Evolutionary conservation across 2,113 vertebrate genomes (phyloP).

Genomic region (Rhinolophus sinicus): DNA sequence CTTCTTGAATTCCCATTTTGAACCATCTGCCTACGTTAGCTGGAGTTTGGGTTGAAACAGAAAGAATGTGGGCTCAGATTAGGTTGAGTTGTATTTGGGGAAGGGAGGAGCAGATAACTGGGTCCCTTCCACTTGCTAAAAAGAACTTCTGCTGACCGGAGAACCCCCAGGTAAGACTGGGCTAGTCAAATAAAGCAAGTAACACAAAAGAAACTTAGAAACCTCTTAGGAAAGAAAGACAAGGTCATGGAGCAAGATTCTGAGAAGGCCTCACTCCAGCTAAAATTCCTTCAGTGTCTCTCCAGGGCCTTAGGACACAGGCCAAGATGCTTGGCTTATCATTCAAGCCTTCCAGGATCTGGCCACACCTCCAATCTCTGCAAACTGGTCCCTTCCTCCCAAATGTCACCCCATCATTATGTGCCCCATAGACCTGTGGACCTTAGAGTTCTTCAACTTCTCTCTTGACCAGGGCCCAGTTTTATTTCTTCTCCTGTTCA

Average conservation of each 20-base stretch:
- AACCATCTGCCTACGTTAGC: conserved; percentile 57
- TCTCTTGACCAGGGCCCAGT: neutral
- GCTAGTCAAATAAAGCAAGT: neutral
- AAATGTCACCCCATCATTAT: neutral
- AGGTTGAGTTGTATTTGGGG: conserved; percentile 2
- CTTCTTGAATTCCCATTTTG: conserved; percentile 32
- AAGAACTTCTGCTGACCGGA: neutral
- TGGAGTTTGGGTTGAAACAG: conserved; percentile 52
- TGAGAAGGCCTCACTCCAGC: neutral
- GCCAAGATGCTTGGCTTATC: neutral
- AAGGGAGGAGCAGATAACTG: neutral
- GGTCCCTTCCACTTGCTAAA: neutral
- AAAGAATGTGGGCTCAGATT: neutral
- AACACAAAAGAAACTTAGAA: conserved; percentile 1
- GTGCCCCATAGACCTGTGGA: neutral
- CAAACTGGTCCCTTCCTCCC: neutral
- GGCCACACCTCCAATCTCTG: neutral
- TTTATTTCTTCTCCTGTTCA: neutral
- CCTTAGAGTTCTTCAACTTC: neutral
- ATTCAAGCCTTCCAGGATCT: neutral
- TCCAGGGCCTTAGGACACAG: neutral
- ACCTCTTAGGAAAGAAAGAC: neutral
- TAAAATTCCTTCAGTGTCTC: conserved; percentile 27
- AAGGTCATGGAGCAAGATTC: neutral
- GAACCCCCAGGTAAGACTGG: neutral